Evolutionary conservation across 2,797 vertebrate species (phyloP), one percentile per base, ranked within the genome.

Genomic region (Anisognathus igniventris): DNA sequence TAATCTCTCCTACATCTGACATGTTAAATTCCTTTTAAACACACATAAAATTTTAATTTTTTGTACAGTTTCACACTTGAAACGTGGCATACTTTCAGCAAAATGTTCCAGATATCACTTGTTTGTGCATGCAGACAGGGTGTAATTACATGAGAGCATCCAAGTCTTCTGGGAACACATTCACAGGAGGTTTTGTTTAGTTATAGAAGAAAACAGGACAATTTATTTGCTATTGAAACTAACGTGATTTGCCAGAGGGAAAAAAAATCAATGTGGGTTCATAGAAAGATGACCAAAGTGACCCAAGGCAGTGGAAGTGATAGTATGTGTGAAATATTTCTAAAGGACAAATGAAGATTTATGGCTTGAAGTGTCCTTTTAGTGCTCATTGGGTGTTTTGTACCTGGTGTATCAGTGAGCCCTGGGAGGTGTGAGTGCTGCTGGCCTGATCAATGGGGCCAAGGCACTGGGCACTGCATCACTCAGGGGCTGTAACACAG

Each of bases 311-410:
- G 70, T 42, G 25, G 48, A 86, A 90, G 37, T 45, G n/a, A 73
- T 45, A 76, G 64, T n/a, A 86, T 25, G 27, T 88, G 83, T 93
- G 92, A 95, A 93, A 90, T 90, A 95, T 73, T 88, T 92, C 78
- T 71, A 65, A 82, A 88, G 85, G 79, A 45, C 71, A 93, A 95
- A 96, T 95, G 58, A 93, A 95, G 95, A 97, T 95, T 93, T 94
- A 96, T 91, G 87, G 58, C 74, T 93, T 42, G 39, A 68, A 88
- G 40, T 78, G 73, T 70, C 70, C 66, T 92, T 86, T 94, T 72
- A 91, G 75, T 1, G 6, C 56, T 78, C 20, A 14, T 31, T 88
- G 80, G 90, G 86, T 73, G 64, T 62, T 88, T 86, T 83, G 57
- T 48, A 80, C 18, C 70, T 39, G 12, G 79, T 75, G 74, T 72